A percentile compares a stretch with the other conserved stretches of the same genome.
Conservation (phyloP, 2,888 invertebrate species). For the Temnothorax ravouxi region DNA sequence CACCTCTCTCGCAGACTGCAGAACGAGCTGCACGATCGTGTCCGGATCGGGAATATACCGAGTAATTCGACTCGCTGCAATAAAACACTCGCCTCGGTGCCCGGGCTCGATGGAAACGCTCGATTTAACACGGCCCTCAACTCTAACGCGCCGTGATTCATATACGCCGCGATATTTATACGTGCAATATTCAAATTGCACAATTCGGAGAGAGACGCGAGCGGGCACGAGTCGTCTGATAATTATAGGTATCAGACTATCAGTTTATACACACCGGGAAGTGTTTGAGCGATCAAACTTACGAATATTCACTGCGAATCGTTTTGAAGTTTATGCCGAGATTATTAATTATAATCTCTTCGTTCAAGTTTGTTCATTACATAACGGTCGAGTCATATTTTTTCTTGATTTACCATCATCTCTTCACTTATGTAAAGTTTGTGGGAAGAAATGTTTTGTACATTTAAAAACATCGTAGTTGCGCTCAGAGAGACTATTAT, state of each 20-base stretch:
- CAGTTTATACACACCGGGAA: not conserved
- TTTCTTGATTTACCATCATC: not conserved
- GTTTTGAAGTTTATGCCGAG: slow-evolving; percentile 4
- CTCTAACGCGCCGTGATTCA: slow-evolving; percentile 23
- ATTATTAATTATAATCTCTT: not conserved
- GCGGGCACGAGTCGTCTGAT: not conserved
- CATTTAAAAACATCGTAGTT: not conserved
- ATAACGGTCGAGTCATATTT: not conserved
- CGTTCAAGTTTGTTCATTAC: not conserved
- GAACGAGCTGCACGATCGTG: slow-evolving; percentile 66
- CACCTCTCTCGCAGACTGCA: slow-evolving; percentile 61
- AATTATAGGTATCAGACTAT: not conserved
- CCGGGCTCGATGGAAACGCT: slow-evolving; percentile 22
- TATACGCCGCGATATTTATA: slow-evolving; percentile 14
- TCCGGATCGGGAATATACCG: slow-evolving; percentile 58
- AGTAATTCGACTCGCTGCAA: slow-evolving; percentile 32
- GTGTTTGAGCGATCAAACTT: not conserved
- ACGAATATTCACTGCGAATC: not conserved
- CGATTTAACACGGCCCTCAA: slow-evolving; percentile 27
- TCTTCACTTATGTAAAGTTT: not conserved
- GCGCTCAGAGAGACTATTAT: slow-evolving; percentile 6
- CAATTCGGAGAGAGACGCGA: not conserved
- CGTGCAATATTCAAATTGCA: slow-evolving; percentile 13
- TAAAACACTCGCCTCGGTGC: slow-evolving; percentile 19
- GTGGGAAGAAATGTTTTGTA: not conserved